Evolutionary conservation across 2,888 invertebrate genomes (phyloP), one percentile per base, ranked within the genome.

Genomic region (Lycophotia porphyrea): DNA sequence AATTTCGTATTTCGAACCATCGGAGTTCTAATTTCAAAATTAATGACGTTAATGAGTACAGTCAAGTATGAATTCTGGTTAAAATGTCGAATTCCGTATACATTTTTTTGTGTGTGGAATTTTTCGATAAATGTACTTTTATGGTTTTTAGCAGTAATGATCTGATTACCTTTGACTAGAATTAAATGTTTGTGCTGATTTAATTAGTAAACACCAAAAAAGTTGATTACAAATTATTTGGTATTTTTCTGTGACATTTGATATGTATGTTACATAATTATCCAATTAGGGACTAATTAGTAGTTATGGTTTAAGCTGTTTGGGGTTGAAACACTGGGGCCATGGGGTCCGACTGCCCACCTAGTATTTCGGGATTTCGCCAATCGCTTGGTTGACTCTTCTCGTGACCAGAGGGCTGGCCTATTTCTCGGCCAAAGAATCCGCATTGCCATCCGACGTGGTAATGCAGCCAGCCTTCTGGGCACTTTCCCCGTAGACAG

Each of bases 11-110:
- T 78, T 71, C 74, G 69, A 74, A 74, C 15, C 34, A 73, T 60
- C 39, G 31, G n/a, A 44, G 75, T 63, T 80, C 76, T 74, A 60
- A 74, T 84, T 83, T 80, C 64, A 60, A 74, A 84, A 39, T 63
- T 39, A 63, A 80, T 69, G 49, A 60, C 72, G 70, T 60, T 78
- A 82, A 78, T 71, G 69, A 71, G 72, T 24, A 55, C 31, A 60
- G 65, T 68, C 36, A 13, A 74, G 74, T 61, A 65, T 39, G 44
- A 76, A 76, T 80, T 83, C 65, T 58, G 18, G 63, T 63, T 61
- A 58, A 69, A 76, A 76, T 63, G 18, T 65, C 13, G 15, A 47
- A 71, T 83, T 71, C 34, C 13, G 21, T 63, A 44, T 2, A 34
- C 5, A 21, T 52, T 73, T 67, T 34, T 76, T 39, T 39, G 9